Base-by-base conservation (phyloP, 2,113 vertebrate genomes). In the Silurus meridionalis region DNA sequence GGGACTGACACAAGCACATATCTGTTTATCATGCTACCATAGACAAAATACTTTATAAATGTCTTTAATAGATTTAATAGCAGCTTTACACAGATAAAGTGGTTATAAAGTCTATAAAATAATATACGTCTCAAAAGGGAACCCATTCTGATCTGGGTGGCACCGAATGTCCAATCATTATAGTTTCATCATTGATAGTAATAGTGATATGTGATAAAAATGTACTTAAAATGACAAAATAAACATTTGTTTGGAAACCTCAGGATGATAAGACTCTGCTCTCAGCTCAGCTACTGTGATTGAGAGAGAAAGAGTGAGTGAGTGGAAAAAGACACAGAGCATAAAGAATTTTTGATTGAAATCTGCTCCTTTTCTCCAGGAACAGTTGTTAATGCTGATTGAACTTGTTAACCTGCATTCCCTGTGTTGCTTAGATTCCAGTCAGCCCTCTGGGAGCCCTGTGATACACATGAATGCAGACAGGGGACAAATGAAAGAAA, bases 331-430 rank as follows among this genome's bases (percentile, higher is more conserved):
- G 5, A 50, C 21, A 46, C 17, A 77, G 52, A 77, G 23, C n/a
- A 17, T 55, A 61, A 28, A 55, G 6, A 55, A 23, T n/a, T 52
- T 25, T n/a, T 84, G 61, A 88, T 74, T 89, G 83, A 89, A 69
- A 79, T 69, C 10, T 72, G 74, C 25, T 55, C 25, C 53, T 60
- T 37, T 75, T 81, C 83, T 88, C 79, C n/a, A 71, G 83, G 52
- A 85, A 46, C 69, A 11, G 13, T 50, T 2, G 48, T 89, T 85
- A 89, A 64, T 50, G 37, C 79, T 85, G 71, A 84, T 78, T 82
- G 78, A 60, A 78, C 72, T 75, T 25, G 53, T 71, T 69, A 85
- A 79, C 57, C 69, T 83, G 84, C 78, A 55, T 82, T 77, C 14
- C 71, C 46, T 81, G 82, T 21, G 77, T 60, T 23, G 50, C 77